Percentiles rank a stretch among this genome's conserved stretches.
Conservation (phyloP, 2,888 invertebrate genomes). For the Flexamia atlantica region DNA sequence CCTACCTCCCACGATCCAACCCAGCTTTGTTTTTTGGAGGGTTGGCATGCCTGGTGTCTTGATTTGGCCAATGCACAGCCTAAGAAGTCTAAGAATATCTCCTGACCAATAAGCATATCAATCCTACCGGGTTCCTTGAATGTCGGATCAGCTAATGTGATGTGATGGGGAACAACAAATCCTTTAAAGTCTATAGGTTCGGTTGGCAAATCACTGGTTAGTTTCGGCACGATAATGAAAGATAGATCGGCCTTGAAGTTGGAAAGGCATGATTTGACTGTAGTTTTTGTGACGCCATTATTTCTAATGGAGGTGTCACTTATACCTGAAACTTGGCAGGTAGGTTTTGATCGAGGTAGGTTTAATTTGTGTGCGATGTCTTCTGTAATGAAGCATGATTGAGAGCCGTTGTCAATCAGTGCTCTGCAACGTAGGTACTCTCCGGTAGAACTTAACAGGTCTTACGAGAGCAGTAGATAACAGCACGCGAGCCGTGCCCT, state of each 20-base stretch:
- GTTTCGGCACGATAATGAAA: slow-evolving; percentile 66
- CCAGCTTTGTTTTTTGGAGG: slow-evolving; percentile 65
- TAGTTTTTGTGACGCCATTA: slow-evolving; percentile 34
- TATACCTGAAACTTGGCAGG: slow-evolving; percentile 63
- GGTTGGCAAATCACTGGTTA: slow-evolving; percentile 67
- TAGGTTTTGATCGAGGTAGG: slow-evolving; percentile 47
- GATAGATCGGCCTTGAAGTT: slow-evolving; percentile 60
- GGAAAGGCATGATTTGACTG: slow-evolving; percentile 59
- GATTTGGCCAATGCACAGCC: slow-evolving; percentile 62
- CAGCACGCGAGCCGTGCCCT: slow-evolving; percentile 53
- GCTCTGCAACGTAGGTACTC: slow-evolving; percentile 64
- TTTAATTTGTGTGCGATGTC: slow-evolving; percentile 49
- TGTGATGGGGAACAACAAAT: slow-evolving; percentile 65
- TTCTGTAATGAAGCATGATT: slow-evolving; percentile 66
- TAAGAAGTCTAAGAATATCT: slow-evolving; percentile 66
- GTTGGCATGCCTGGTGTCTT: slow-evolving; percentile 24
- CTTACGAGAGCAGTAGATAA: slow-evolving; percentile 66
- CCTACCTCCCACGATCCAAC: slow-evolving; percentile 66
- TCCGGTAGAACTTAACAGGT: slow-evolving; percentile 61
- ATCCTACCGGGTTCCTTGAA: slow-evolving; percentile 63
- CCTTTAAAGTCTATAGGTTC: slow-evolving; percentile 58
- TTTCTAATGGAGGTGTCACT: slow-evolving; percentile 43
- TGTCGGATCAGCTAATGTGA: slow-evolving; percentile 67
- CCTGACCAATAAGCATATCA: slow-evolving; percentile 67
- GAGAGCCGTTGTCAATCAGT: slow-evolving; percentile 67